Evolutionary conservation across 2,797 vertebrate genomes (phyloP), one percentile per base, ranked within the genome.

Genomic region (Macrochelys suwanniensis): DNA sequence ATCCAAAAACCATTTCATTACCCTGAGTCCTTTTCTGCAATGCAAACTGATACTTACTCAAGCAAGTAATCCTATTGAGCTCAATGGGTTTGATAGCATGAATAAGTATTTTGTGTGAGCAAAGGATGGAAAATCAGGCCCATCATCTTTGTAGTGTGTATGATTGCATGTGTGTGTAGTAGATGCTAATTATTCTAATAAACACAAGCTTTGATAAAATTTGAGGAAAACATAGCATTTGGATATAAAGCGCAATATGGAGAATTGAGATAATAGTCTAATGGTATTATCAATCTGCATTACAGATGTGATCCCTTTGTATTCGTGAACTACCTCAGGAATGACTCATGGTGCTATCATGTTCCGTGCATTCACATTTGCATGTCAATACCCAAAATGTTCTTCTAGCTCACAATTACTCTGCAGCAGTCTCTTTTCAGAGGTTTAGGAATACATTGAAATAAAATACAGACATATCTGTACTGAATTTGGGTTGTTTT

Each of bases 251-350:
- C 16, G 87, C 37, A 49, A 10, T 93, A 79, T 90, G 71, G 88
- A 68, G 79, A 82, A 82, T 87, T 49, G 42, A 96, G 84, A 50
- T 78, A 92, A 25, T 86, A 82, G n/a, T 53, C 83, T 59, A 90
- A n/a, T 21, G 50, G 59, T 88, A 85, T 56, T 86, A 74, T 61
- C 47, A 65, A 71, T 87, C 79, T 95, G 37, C 86, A 95, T 92
- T 89, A 83, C 76, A 93, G 90, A 96, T 76, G 1, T 89, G 90
- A 83, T 91, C 56, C 71, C 33, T 89, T 80, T 78, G 8, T 96
- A 78, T 95, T 95, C 76, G 82, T 90, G 74, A 95, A 84, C 85
- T 92, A 94, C 79, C 85, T 93, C 50, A 50, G 56, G 53, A 65
- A 90, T 93, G 96, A 87, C 61, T 94, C 85, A 57, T 1, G 0